Evolutionary conservation across 2,888 invertebrate genomes (phyloP), one percentile per base, ranked within the genome.

Genomic region (Dryococelus australis): DNA sequence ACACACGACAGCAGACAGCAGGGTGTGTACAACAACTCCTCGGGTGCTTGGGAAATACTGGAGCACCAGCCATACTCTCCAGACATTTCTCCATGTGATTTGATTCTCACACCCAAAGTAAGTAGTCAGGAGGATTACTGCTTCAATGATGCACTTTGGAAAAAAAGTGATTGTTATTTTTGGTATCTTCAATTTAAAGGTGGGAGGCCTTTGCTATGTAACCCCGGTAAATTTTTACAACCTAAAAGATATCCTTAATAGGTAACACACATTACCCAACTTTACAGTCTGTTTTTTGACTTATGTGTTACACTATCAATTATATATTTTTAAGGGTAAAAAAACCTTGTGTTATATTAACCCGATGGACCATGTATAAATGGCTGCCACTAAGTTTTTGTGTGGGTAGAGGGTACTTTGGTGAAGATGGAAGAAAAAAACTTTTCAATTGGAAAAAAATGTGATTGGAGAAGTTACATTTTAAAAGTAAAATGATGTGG

Each of bases 361-460:
- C 80, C 26, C 0, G 4, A n/a, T 80, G 0, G n/a, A 80, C 4
- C 24, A 80, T 80, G 10, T n/a, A 16, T n/a, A 80, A 80, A n/a
- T 80, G 80, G 80, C 80, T 0, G 0, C 80, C 80, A 26, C 26
- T n/a, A 80, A 28, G n/a, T 20, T 80, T 80, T 80, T 27, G n/a
- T 80, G 80, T 5, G 24, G 80, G 80, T 13, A 80, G 26, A 13
- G 80, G 13, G n/a, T 16, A 80, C n/a, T 80, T 80, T 80, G 24
- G 26, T 8, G n/a, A 26, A 26, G 80, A 13, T 35, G 35, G 35
- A 35, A 35, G 13, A 9, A 47, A 3, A 47, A 80, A 80, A 13
- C 12, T n/a, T 80, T 80, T 24, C n/a, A 80, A 80, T 5, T 80
- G 80, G n/a, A 80, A 80, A 80, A 80, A 80, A 80, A 80, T 80